Base-by-base conservation (phyloP, 2,888 invertebrate genomes). In the Hemithea aestivaria region DNA sequence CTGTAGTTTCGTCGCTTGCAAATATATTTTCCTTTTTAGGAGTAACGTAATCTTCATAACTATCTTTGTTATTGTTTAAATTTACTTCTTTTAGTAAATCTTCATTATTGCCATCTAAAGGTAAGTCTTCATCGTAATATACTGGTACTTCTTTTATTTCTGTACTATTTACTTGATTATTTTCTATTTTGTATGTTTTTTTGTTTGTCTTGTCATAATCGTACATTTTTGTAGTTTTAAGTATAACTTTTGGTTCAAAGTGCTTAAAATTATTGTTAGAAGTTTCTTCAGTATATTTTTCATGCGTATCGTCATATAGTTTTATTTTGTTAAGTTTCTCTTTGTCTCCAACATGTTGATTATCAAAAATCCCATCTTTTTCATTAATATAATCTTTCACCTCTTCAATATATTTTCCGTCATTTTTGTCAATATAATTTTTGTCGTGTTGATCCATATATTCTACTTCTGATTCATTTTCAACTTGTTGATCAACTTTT, bases 41-140 rank as follows among this genome's bases (percentile, higher is more conserved):
- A 0, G 40, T 56, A 0, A 58, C 53, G n/a, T 79, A 78, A 22
- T 80, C 76, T 60, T 76, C 75, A 27, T 79, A 78, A 21, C 73
- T 74, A 20, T 77, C 75, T 0, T 70, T 62, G 7, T 44, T 42
- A 22, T 54, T 51, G 2, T 40, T 31, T 22, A 54, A 37, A 20
- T 58, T 48, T 1, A 60, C 30, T 39, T 55, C 54, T 25, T 62
- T 39, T n/a, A 56, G 58, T 0, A 55, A 20, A 8, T 41, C 49
- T 2, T 24, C 27, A 16, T 28, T 35, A 7, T 32, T 40, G 35
- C 29, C 29, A 12, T 30, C 20, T 10, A 26, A 25, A 3, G 40
- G 23, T 12, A 44, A 27, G 6, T 16, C 8, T 6, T 26, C 21
- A 6, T 26, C 33, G 20, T 33, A 33, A 26, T 33, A 33, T 8